These are phyloP conservation scores for Hemistola chrysoprasaria DNA, from an alignment of 2,888 invertebrate species.

Conservation along the genomic window DNA sequence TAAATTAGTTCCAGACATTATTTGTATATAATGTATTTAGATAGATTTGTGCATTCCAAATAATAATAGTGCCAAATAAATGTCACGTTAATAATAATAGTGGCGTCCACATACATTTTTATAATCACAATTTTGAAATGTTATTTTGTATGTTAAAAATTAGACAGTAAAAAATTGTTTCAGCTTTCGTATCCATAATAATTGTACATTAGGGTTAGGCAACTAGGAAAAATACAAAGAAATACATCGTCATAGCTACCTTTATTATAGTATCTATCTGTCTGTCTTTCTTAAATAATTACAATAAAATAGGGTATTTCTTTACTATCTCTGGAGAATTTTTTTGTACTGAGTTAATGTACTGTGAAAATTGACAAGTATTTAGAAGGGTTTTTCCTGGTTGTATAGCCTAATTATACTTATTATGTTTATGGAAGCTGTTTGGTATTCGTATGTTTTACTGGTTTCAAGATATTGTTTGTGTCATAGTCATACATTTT, in stretches of 20 bases:
- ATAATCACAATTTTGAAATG: slow-evolving; percentile 65
- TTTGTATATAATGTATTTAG: slow-evolving; percentile 47
- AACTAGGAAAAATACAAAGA: too few species aligned
- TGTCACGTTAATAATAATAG: slow-evolving; percentile 23
- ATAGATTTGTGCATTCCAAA: slow-evolving; percentile 76
- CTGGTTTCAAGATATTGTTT: slow-evolving; percentile 51
- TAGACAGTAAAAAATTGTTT: slow-evolving; percentile 14
- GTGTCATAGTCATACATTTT: slow-evolving; percentile 51
- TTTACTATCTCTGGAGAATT: too few species aligned
- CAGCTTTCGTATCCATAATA: slow-evolving; percentile 36
- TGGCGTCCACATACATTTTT: slow-evolving; percentile 48
- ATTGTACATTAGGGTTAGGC: too few species aligned
- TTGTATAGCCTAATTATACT: too few species aligned
- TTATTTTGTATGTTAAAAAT: slow-evolving; percentile 42
- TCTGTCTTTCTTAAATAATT: too few species aligned
- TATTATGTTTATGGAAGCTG: slow-evolving; percentile 18
- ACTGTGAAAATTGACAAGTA: too few species aligned
- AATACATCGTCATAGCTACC: too few species aligned
- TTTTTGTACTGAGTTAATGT: too few species aligned
- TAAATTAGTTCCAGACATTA: slow-evolving; percentile 47
- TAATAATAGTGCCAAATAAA: slow-evolving; percentile 76
- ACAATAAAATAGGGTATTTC: too few species aligned
- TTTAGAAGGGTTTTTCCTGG: too few species aligned
- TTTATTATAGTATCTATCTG: too few species aligned
- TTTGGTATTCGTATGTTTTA: too few species aligned